A percentile compares a stretch with the other conserved stretches of the same genome.
phyloP scores from a whole-genome alignment of 2,797 vertebrate species.

The Labeo calbasu region DNA sequence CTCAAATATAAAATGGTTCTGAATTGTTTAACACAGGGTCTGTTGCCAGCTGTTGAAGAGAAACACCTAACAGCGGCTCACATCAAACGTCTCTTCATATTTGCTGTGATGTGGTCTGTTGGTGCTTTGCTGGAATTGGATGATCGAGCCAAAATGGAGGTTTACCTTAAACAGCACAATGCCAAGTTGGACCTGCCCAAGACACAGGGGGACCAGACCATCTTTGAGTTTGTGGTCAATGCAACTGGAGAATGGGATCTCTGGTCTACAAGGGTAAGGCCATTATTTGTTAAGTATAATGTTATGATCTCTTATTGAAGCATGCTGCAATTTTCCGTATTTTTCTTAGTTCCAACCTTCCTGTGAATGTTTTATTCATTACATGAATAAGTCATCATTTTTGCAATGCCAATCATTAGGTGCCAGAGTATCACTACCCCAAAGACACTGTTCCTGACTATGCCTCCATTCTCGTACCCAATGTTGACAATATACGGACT shows the following conservation, averaged over 20 bases:
- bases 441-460: constrained; percentile 82
- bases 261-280: constrained; percentile 81
- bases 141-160: constrained; percentile 84
- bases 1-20: background rate
- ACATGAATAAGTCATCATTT: background rate
- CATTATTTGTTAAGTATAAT: background rate
- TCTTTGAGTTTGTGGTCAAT: constrained; percentile 83
- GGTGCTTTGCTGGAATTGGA: constrained; percentile 84
- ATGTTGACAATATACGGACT: constrained; percentile 84
- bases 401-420: constrained; percentile 61
- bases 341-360: background rate
- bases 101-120: constrained; percentile 85
- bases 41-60: constrained; percentile 76
- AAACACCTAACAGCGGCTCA: constrained; percentile 71
- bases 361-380: background rate
- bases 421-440: constrained; percentile 82
- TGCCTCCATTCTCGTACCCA: constrained; percentile 83
- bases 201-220: constrained; percentile 76
- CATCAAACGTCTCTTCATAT: constrained; percentile 78
- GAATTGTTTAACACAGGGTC: constrained; percentile 70
- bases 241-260: constrained; percentile 81
- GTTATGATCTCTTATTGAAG: background rate
- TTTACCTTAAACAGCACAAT: constrained; percentile 73
- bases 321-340: background rate
- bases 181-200: constrained; percentile 77